Evolutionary conservation across 2,113 vertebrate species (phyloP), one percentile per base, ranked within the genome.

Genomic region (Mirza zaza): DNA sequence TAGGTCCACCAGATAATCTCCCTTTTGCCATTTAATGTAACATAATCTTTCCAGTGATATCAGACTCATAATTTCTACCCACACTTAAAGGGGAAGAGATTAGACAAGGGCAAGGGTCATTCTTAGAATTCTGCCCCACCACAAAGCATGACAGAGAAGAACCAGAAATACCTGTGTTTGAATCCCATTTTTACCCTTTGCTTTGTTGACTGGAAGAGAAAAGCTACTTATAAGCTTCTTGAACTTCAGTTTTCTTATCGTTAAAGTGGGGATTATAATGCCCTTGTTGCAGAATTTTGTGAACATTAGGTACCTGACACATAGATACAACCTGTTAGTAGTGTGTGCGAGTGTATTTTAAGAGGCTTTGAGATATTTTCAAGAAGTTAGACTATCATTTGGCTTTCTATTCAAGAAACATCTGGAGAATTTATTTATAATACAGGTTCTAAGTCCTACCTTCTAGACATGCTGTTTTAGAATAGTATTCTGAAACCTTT

Each of bases 141-240:
- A n/a, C 11, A 25, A 25, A 85, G 11, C 36, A 21, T 61, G 50
- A 81, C 52, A 15, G 45, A 93, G 61, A 95, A 75, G 84, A 90
- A 39, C 45, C 57, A 79, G 25, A 45, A 8, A 52, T 48, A 87
- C 83, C 52, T 91, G 48, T 91, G 9, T 90, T 89, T 84, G 89
- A 97, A 65, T 95, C 39, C 75, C n/a, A 55, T 67, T 93, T 95
- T 93, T 76, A 75, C 36, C 23, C 50, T 92, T 96, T 92, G 61
- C 12, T 93, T 97, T 92, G 34, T 85, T 93, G 39, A 67, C 29
- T 82, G 48, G 50, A 91, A 96, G 77, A 94, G 48, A 20, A 14
- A 94, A 61, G 4, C 48, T 94, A 68, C 80, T 3, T 36, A 63
- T 90, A 95, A 59, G 25, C 59, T 94, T 81, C 25, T 57, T 81